Conservation (phyloP, 2,888 invertebrate genomes). For the Drosophila birchii region DNA sequence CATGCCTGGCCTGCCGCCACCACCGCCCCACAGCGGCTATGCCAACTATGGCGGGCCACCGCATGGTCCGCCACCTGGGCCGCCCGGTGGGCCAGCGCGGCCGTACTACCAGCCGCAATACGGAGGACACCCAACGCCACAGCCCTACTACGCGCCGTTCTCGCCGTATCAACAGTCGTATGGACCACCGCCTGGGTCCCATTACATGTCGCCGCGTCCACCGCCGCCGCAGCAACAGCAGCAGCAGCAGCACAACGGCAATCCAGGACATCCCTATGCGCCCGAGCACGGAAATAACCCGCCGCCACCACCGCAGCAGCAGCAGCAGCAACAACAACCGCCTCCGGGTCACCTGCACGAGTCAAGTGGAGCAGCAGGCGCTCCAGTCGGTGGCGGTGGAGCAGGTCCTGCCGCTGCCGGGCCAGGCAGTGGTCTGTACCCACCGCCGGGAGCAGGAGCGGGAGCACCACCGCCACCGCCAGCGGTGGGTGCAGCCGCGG, state of each 20-base stretch:
- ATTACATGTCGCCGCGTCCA: conserved; percentile 82
- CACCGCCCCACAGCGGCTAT: conserved; percentile 82
- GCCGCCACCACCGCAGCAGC: conserved; percentile 67
- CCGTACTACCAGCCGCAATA: conserved; percentile 85
- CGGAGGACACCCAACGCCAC: conserved; percentile 82
- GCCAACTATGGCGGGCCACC: conserved; percentile 82
- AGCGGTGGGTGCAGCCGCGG: conserved; percentile 19
- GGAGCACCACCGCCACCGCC: conserved; percentile 40
- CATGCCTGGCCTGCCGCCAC: conserved; percentile 80
- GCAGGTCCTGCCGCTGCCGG: conserved; percentile 5
- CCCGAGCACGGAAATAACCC: conserved; percentile 50
- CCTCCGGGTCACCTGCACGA: conserved; percentile 67
- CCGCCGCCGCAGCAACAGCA: conserved; percentile 78
- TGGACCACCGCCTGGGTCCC: conserved; percentile 81
- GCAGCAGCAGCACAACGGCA: conserved; percentile 73
- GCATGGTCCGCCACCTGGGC: conserved; percentile 45
- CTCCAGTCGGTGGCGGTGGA: conserved; percentile 33
- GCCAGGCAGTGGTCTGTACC: conserved; percentile 9
- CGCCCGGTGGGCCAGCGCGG: conserved; percentile 80
- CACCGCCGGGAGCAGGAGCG: conserved; percentile 22
- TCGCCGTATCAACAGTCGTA: conserved; percentile 84
- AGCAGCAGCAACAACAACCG: conserved; percentile 45
- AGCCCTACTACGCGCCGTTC: conserved; percentile 84
- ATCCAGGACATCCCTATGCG: conserved; percentile 56
- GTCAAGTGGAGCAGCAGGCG: conserved; percentile 58